phyloP scores from a whole-genome alignment of 2,113 vertebrate species.

The Alaudala cheleensis region DNA sequence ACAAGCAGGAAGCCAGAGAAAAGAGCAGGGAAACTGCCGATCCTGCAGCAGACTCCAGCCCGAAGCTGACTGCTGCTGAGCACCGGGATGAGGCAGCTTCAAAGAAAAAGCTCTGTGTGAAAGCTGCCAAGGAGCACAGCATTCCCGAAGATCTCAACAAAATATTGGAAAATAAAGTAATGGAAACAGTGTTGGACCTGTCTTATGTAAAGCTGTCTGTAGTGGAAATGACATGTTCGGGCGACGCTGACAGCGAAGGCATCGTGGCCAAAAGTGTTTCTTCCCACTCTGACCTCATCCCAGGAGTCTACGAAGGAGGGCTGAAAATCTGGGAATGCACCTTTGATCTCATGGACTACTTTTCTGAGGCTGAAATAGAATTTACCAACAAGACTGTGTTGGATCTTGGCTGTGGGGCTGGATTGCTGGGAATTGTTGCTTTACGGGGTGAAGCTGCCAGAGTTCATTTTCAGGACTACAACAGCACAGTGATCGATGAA shows the following conservation, averaged over 20 bases:
- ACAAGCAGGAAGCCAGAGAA: not conserved
- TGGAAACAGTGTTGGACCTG: constrained; percentile 19
- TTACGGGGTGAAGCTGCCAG: constrained; percentile 78
- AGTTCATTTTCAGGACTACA: constrained; percentile 96
- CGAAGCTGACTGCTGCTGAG: not conserved
- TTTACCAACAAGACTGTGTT: constrained; percentile 83
- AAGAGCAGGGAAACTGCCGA: not conserved
- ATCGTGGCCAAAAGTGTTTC: constrained; percentile 77
- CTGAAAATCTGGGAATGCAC: constrained; percentile 98
- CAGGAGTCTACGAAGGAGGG: constrained; percentile 93
- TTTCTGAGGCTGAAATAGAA: constrained; percentile 74
- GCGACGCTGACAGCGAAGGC: constrained; percentile 61
- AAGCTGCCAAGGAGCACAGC: constrained; percentile 69
- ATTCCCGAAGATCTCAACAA: constrained; percentile 58
- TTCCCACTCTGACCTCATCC: constrained; percentile 89
- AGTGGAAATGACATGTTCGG: not conserved
- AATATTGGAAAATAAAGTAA: constrained; percentile 63
- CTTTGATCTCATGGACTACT: constrained; percentile 86
- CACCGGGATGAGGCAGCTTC: not conserved
- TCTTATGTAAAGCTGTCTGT: not conserved
- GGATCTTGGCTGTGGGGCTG: constrained; percentile 94
- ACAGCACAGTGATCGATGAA: constrained; percentile 89
- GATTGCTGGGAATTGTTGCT: constrained; percentile 87
- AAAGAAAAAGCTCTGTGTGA: not conserved
- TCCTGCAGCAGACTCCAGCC: not conserved